Evolutionary conservation across 2,113 vertebrate genomes (phyloP).

Genomic region (Sinocyclocheilus maitianheensis): DNA sequence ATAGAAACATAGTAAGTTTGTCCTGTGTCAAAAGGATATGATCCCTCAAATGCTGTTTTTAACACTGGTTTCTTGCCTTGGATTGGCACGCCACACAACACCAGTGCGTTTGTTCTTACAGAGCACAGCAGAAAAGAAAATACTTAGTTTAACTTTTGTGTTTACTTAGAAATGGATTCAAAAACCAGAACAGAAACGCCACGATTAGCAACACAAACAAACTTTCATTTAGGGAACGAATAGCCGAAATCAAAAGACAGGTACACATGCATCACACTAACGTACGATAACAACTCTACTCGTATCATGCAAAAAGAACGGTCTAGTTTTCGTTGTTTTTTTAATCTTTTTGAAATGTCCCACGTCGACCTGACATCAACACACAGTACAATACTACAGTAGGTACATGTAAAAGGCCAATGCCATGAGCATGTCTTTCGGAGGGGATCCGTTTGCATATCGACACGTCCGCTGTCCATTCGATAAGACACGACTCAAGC

Average conservation of each 20-base stretch:
- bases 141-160: conserved; percentile 35
- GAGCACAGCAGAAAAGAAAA: conserved; percentile 78
- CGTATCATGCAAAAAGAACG: conserved; percentile 86
- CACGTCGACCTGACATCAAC: conserved; percentile 81
- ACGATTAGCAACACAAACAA: conserved; percentile 79
- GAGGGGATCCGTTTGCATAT: conserved; percentile 71
- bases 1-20: conserved; percentile 52
- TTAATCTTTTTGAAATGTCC: conserved; percentile 72
- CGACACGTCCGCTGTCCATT: conserved; percentile 76
- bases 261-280: conserved; percentile 85
- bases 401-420: conserved; percentile 82
- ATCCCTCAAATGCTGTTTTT: conserved; percentile 85
- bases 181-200: conserved; percentile 48
- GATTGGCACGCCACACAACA: conserved; percentile 79
- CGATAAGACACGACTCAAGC: conserved; percentile 74
- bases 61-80: conserved; percentile 78
- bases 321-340: conserved; percentile 72
- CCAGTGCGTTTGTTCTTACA: conserved; percentile 82
- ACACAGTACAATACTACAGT: conserved; percentile 83
- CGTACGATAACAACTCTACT: conserved; percentile 84
- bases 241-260: conserved; percentile 77
- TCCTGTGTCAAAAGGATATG: conserved; percentile 69
- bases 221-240: conserved; percentile 60
- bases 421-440: conserved; percentile 80
- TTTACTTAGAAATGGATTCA: conserved; percentile 60